Base-by-base conservation (phyloP, 2,113 vertebrate species). In the Sapayoa aenigma region DNA sequence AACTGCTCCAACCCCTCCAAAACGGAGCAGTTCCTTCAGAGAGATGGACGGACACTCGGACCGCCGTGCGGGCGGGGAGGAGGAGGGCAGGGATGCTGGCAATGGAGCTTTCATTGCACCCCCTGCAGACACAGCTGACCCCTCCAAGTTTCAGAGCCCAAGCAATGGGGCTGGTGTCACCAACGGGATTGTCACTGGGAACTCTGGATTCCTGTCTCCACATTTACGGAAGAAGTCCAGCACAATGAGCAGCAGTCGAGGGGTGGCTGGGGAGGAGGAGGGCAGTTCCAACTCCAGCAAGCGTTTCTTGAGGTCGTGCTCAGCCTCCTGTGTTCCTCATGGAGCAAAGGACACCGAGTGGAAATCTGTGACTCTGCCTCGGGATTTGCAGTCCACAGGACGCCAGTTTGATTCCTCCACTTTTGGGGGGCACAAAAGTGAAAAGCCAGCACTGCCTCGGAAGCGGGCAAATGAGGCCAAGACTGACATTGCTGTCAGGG, bases 1-100 rank as follows among this genome's bases (percentile, higher is more conserved):
- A 85, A 99, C 98, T 0, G 99, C 99, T 0, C 99, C 99, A 0
- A 97, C 99, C 2, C 99, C 99, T 3, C 99, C 99, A 1, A 99
- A 99, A 78, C 98, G 99, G 80, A 99, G 99, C 98, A 99, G 99
- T 58, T 99, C 99, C 68, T 99, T 99, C 97, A 97, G 98, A 49
- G 99, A 99, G 83, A 98, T 97, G 97, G 99, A 99, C 0, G 84
- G 98, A 35, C 98, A 98, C 49, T 35, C 95, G 0, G 98, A 99
- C 18, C 98, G 98, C 91, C 95, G 90, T 87, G 97, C 4, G 0
- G 94, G 95, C 6, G 95, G 89, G 1, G 95, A 97, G 60, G 98
- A 98, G 4, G 97, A 98, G 9, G 90, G 80, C 88, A 98, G 98
- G 31, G 97, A 98, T 23, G 84, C 98, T 69, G 98, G 98, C 95